phyloP scores from a whole-genome alignment of 2,888 invertebrate genomes.

The Blastobasis adustella region DNA sequence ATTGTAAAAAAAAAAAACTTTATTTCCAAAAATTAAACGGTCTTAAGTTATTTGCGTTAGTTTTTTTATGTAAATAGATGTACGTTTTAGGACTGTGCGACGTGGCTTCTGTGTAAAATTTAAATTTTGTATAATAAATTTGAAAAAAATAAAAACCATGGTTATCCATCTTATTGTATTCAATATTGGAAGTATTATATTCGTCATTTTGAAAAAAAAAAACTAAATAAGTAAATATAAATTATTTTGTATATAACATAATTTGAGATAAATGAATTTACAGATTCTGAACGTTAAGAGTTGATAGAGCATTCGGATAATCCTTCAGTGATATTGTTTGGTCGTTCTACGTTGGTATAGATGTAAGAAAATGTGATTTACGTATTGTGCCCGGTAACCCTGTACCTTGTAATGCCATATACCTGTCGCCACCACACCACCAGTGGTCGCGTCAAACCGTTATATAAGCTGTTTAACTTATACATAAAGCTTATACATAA shows the following conservation, averaged over 20 bases:
- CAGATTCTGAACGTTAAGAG: no score
- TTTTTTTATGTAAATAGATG: conserved; percentile 18
- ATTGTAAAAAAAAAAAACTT: conserved; percentile 2
- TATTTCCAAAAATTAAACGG: conserved; percentile 16
- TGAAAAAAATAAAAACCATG: background rate
- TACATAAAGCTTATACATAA: conserved; percentile 2
- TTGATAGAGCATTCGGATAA: no score
- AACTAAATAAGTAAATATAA: background rate
- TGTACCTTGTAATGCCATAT: conserved; percentile 52
- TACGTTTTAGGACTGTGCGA: conserved; percentile 2
- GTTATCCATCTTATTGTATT: conserved; percentile 1
- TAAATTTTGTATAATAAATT: no score
- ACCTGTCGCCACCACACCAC: background rate
- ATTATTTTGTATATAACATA: background rate
- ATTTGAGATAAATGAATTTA: no score
- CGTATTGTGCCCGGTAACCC: conserved; percentile 28
- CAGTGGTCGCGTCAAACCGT: no score
- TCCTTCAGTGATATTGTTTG: no score
- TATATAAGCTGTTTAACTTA: conserved; percentile 26
- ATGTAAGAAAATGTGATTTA: no score
- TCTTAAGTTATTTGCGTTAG: conserved; percentile 10
- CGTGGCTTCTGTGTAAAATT: conserved; percentile 17
- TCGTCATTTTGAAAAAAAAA: conserved; percentile 1
- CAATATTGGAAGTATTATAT: conserved; percentile 10
- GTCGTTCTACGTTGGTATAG: no score